Base-by-base conservation (phyloP, 30 jellyfish, hydroid and myxozoan genomes). In the Cassiopea xamachana region DNA sequence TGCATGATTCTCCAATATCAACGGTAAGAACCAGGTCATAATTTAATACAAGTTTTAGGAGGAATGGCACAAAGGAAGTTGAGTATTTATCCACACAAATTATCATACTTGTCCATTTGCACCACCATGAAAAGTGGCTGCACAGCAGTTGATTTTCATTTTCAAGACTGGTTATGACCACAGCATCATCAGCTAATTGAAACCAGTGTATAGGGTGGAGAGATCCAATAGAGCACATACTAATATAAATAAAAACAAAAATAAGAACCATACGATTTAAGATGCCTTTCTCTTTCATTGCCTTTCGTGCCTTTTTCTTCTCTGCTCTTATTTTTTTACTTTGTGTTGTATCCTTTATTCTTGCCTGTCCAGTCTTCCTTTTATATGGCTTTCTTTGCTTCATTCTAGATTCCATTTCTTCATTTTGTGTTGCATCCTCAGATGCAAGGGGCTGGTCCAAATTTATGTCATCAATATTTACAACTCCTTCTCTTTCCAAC, bases 401-500 rank as follows among this genome's bases (percentile, higher is more conserved):
- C 75, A 62, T 79, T 69, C 47, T 73, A 0, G 79, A 75, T 43
- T 62, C 79, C 39, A 59, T 84, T 12, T 91, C 96, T 2, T 77
- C 81, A 45, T 62, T 76, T 58, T 84, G 92, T 13, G 79, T 62
- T 14, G 83, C 82, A 61, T 89, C 96, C 48, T 90, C 98, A 8
- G 94, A 85, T 7, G 83, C 81, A 1, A 92, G 69, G 8, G 94
- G 96, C 60, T 91, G 97, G 46, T 95, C 99, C 59, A 95, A 70
- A 60, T 92, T 92, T 51, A 95, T 82, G 16, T 95, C 99, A 82
- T 95, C 99, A 27, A 95, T 62, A 71, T 87, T 85, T 1, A 95
- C 97, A 58, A 91, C 93, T 7, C 99, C 99, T 71, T 91, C 98
- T 43, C 99, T 71, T 15, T 94, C 97, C 27, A 85, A 79, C 75